Conservation (phyloP, 2,797 vertebrate genomes). For the Podargus strigoides region DNA sequence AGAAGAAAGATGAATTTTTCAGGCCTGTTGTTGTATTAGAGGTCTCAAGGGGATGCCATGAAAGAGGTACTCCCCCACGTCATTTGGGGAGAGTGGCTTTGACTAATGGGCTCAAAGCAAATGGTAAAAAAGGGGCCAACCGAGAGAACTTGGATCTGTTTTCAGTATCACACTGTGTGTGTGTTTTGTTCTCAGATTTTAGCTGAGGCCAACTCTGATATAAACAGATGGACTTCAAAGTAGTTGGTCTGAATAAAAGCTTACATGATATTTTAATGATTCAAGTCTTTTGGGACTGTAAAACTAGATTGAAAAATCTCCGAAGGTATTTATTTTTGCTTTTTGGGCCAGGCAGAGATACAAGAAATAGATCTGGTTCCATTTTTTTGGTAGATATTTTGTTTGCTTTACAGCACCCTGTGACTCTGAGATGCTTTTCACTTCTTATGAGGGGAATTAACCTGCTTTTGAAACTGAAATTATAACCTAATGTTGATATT, state of each 20-base stretch:
- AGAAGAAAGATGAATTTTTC: background rate
- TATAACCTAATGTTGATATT: background rate
- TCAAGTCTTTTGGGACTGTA: slow-evolving; percentile 21
- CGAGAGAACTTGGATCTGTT: slow-evolving; percentile 18
- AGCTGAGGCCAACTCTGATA: slow-evolving; percentile 12
- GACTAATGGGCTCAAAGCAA: background rate
- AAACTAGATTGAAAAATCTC: slow-evolving; percentile 20
- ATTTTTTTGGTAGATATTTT: background rate
- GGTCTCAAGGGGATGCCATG: background rate
- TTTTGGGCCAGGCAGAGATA: background rate
- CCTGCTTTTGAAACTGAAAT: background rate
- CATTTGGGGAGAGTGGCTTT: background rate
- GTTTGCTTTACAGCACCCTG: background rate
- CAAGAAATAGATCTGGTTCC: background rate
- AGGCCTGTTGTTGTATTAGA: background rate
- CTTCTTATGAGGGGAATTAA: background rate
- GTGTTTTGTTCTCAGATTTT: slow-evolving; percentile 53
- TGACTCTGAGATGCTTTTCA: background rate
- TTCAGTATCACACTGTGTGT: slow-evolving; percentile 24
- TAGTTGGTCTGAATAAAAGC: slow-evolving; percentile 42
- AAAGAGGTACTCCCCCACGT: background rate
- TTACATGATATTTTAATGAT: slow-evolving; percentile 56
- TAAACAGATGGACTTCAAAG: slow-evolving; percentile 65
- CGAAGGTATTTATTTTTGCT: slow-evolving; percentile 40
- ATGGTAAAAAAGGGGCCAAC: background rate